phyloP scores from a whole-genome alignment of 2,113 vertebrate genomes.

The Stomatorhinus ivindoensis region DNA sequence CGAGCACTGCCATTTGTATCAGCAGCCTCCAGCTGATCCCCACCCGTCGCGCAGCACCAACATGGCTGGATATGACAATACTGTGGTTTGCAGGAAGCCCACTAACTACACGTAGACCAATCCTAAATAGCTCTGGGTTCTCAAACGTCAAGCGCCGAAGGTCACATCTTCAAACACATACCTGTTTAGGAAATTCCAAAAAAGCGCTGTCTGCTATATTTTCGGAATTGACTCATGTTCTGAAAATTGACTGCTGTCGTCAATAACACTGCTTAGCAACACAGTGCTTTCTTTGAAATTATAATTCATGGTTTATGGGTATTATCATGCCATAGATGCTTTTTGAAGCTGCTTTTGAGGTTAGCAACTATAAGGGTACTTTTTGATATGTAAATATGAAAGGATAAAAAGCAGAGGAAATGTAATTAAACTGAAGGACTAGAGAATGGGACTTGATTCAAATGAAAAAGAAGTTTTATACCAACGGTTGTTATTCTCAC shows the following conservation, averaged over 20 bases:
- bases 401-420: slow-evolving; percentile 35
- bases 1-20: not conserved
- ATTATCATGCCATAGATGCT: slow-evolving; percentile 30
- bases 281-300: slow-evolving; percentile 49
- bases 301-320: slow-evolving; percentile 45
- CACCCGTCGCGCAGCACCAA: not conserved
- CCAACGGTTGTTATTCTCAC: not conserved
- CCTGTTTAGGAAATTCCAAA: slow-evolving; percentile 22
- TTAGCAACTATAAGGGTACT: slow-evolving; percentile 27
- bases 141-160: slow-evolving; percentile 46
- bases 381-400: slow-evolving; percentile 41
- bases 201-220: slow-evolving; percentile 35
- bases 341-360: slow-evolving; percentile 30
- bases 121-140: not conserved
- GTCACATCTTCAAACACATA: slow-evolving; percentile 52
- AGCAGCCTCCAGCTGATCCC: not conserved
- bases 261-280: slow-evolving; percentile 44
- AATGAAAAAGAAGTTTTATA: not conserved
- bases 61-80: not conserved
- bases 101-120: not conserved
- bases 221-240: slow-evolving; percentile 38
- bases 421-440: slow-evolving; percentile 34
- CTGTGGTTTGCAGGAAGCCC: not conserved
- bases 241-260: slow-evolving; percentile 40
- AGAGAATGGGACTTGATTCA: slow-evolving; percentile 12